These are phyloP conservation scores for Drepana falcataria DNA, from an alignment of 2,888 invertebrate species.

Conservation along the genomic window DNA sequence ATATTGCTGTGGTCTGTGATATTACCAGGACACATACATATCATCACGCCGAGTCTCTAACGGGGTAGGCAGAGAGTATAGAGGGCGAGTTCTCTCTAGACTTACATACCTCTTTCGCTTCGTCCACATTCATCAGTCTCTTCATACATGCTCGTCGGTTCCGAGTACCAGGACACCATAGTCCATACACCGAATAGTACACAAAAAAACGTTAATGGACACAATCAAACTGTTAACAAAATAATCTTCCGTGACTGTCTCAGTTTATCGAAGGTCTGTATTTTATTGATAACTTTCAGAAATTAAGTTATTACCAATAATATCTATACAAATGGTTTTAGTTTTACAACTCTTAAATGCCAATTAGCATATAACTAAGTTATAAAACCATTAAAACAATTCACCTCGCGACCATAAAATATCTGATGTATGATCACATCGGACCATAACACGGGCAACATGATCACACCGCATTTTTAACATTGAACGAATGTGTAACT, in stretches of 20 bases:
- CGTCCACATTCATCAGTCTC: too few species aligned
- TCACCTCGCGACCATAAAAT: slow-evolving; percentile 4
- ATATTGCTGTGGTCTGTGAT: too few species aligned
- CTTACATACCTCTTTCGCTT: too few species aligned
- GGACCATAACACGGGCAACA: slow-evolving; percentile 14
- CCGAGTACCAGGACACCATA: too few species aligned
- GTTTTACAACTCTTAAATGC: background rate
- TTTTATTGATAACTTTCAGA: background rate
- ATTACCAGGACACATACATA: too few species aligned
- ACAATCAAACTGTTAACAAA: background rate
- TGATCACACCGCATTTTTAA: slow-evolving; percentile 16
- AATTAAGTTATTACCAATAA: background rate
- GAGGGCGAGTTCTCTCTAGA: too few species aligned
- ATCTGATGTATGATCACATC: slow-evolving; percentile 12
- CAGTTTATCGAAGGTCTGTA: background rate
- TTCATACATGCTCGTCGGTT: too few species aligned
- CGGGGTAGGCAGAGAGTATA: too few species aligned
- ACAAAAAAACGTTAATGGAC: background rate
- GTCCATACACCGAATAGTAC: too few species aligned
- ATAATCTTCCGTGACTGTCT: background rate
- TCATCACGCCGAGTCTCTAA: too few species aligned
- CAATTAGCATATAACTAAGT: background rate
- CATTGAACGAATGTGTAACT: slow-evolving; percentile 10
- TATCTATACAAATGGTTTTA: background rate
- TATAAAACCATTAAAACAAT: slow-evolving; percentile 13